A percentile compares a stretch with the other conserved stretches of the same genome.
Conservation (phyloP, 2,113 vertebrate genomes). For the Zapus hudsonius region DNA sequence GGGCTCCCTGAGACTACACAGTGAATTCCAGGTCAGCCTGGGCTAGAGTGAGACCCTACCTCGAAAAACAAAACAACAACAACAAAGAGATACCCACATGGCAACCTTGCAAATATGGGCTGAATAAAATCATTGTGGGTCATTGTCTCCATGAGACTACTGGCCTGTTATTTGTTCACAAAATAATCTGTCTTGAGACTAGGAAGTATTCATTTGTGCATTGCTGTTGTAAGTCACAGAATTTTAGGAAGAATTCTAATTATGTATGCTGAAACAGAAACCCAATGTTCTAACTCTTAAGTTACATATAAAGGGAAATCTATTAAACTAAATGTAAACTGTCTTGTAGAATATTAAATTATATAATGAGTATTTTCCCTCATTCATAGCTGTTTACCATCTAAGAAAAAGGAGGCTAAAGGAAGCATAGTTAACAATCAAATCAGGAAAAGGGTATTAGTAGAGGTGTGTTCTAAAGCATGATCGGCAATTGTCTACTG, state of each 20-base stretch:
- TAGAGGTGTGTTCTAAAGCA: background rate
- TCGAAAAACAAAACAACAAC: too few relatives aligned
- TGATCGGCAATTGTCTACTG: background rate
- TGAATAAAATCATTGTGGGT: background rate
- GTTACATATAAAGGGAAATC: background rate
- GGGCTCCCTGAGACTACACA: too few relatives aligned
- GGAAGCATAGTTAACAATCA: background rate
- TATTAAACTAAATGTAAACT: background rate
- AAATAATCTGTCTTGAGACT: slow-evolving; percentile 25
- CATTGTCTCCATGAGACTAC: background rate
- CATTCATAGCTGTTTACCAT: background rate
- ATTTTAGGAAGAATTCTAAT: slow-evolving; percentile 23
- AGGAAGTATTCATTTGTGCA: background rate
- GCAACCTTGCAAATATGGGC: background rate
- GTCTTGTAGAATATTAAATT: background rate
- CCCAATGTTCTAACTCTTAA: slow-evolving; percentile 3
- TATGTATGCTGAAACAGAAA: slow-evolving; percentile 22
- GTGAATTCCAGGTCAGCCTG: too few relatives aligned
- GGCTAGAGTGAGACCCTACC: too few relatives aligned
- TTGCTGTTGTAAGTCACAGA: background rate
- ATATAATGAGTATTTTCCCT: background rate
- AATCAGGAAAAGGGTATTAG: background rate
- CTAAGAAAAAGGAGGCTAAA: background rate
- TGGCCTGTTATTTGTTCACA: background rate
- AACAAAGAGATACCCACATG: too few relatives aligned